Conservation (phyloP, 64 coral and sea anemone genomes). For the Trachythela sp. region DNA sequence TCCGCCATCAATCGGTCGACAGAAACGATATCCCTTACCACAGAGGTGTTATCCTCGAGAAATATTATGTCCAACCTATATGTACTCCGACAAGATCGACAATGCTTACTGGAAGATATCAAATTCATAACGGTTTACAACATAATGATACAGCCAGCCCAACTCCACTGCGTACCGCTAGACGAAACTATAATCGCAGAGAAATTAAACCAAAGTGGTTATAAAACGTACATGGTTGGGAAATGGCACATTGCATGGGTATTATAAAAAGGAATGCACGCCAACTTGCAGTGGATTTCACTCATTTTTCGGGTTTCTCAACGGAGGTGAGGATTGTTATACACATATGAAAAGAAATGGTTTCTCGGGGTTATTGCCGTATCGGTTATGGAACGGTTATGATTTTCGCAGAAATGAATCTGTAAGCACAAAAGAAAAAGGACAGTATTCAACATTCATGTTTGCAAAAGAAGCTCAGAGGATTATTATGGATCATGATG, state of each 20-base stretch:
- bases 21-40: too few species aligned
- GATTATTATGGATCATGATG: too few species aligned
- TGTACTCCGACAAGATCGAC: constrained; percentile 57
- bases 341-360: constrained; percentile 21
- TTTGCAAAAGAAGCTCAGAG: too few species aligned
- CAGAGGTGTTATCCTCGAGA: constrained; percentile 49
- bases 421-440: too few species aligned
- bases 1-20: too few species aligned
- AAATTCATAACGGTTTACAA: constrained; percentile 58
- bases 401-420: too few species aligned
- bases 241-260: constrained; percentile 62
- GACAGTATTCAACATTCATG: too few species aligned
- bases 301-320: constrained; percentile 51
- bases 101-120: too few species aligned
- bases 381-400: not conserved
- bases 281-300: constrained; percentile 50
- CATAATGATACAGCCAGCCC: constrained; percentile 48
- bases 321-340: constrained; percentile 56
- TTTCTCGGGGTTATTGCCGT: not conserved
- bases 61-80: constrained; percentile 58
- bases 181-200: constrained; percentile 48
- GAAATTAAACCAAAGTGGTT: constrained; percentile 38
- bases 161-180: constrained; percentile 37
- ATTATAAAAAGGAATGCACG: constrained; percentile 51
- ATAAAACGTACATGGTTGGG: constrained; percentile 49